Conservation (phyloP, 1,140 invertebrate species). For the Polyergus mexicanus region DNA sequence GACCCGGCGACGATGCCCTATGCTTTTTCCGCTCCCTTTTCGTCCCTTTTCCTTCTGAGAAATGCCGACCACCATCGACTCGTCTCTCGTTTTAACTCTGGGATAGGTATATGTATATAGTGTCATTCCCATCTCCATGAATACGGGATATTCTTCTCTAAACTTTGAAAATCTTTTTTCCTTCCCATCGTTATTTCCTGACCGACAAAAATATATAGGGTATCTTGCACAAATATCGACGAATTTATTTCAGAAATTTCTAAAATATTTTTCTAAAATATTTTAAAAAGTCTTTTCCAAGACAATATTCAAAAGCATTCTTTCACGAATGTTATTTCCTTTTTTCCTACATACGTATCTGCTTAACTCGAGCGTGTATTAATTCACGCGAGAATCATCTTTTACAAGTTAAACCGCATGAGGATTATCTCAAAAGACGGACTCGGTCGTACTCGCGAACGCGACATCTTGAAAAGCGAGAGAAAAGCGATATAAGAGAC, state of each 20-base stretch:
- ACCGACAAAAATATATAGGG: no score
- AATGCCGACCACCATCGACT: background rate
- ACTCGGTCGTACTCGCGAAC: background rate
- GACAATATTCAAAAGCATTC: no score
- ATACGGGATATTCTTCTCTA: background rate
- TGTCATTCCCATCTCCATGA: background rate
- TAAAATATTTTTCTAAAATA: no score
- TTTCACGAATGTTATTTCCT: no score
- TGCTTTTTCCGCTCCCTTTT: constrained; percentile 1
- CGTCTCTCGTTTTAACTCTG: background rate
- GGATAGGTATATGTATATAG: background rate
- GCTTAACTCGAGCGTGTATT: background rate
- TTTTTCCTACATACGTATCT: no score
- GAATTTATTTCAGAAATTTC: no score
- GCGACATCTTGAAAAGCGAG: constrained; percentile 31
- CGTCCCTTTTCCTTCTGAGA: background rate
- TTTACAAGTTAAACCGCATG: background rate
- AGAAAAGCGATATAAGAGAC: constrained; percentile 27
- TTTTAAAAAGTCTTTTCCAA: no score
- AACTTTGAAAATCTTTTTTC: background rate
- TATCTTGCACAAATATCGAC: no score
- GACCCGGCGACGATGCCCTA: no score
- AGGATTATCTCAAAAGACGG: constrained; percentile 7
- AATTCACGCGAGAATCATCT: background rate
- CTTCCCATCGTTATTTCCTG: no score